Conservation (phyloP, 2,888 invertebrate species). For the Globia sparganii region DNA sequence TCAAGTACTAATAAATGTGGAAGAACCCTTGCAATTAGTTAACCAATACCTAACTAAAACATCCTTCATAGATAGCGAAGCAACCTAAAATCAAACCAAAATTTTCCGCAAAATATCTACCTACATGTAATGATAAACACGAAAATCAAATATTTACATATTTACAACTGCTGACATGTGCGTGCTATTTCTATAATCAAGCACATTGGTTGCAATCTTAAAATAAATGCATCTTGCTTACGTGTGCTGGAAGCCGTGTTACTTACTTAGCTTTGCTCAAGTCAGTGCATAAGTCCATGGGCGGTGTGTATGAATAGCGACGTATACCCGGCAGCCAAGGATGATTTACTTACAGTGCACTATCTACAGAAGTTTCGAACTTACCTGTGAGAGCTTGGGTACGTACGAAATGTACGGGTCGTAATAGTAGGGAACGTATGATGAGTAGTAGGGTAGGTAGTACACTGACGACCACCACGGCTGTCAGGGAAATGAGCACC, state of each 20-base stretch:
- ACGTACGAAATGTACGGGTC: conserved; percentile 84
- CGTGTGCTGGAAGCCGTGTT: conserved; percentile 57
- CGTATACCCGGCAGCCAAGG: conserved; percentile 53
- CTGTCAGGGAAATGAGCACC: conserved; percentile 75
- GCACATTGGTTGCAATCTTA: conserved; percentile 23
- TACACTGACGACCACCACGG: conserved; percentile 86
- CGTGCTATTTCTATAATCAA: conserved; percentile 21
- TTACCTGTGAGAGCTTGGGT: conserved; percentile 87
- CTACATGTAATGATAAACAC: conserved; percentile 16
- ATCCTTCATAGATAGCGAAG: not conserved
- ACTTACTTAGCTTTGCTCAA: conserved; percentile 59
- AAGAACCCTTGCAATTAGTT: not conserved
- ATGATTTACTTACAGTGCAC: conserved; percentile 66
- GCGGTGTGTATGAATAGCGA: conserved; percentile 48
- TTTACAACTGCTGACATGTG: conserved; percentile 36
- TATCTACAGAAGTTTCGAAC: conserved; percentile 68
- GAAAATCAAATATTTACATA: conserved; percentile 45
- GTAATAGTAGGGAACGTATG: conserved; percentile 83
- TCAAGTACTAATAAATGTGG: not conserved
- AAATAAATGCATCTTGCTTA: conserved; percentile 39
- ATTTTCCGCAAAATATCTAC: conserved; percentile 5
- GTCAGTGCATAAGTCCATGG: conserved; percentile 49
- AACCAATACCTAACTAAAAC: not conserved
- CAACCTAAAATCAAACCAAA: not conserved
- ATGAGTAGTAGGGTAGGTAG: conserved; percentile 77